Base-by-base conservation (phyloP, 1,140 invertebrate genomes). In the Hirudo medicinalis region DNA sequence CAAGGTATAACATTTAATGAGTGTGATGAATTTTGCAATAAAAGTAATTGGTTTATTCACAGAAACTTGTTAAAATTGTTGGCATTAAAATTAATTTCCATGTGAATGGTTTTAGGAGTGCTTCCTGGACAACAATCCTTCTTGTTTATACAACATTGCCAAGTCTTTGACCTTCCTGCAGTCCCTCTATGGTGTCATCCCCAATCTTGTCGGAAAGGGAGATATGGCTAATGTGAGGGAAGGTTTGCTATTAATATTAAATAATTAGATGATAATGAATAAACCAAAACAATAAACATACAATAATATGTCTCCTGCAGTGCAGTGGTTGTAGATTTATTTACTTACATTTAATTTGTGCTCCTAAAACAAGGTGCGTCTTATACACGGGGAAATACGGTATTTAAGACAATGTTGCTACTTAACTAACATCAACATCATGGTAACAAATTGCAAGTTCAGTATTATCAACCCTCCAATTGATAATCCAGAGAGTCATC, bases 171-270 rank as follows among this genome's bases (percentile, higher is more conserved):
- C 91, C 74, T 88, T 87, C 54, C 82, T 97, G 36, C 92, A 97
- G 81, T 86, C 87, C 66, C 78, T 94, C 0, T 97, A 91, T 83
- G 94, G 94, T 0, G 88, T 89, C 67, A 93, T 96, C 77, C 88
- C 89, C 43, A 88, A 88, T 77, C 87, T 98, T 8, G 90, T 89
- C 80, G 93, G 93, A 40, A 94, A 94, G 82, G 94, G 94, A 0
- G 84, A 86, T 53, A 89, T 88, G 75, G 91, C 93, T 6, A 89
- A 89, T 79, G 82, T 84, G 75, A 71, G 69, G 27, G 57, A 70
- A 29, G 17, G 71, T 29, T 71, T 67, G 13, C 20, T 67, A 8
- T 5, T 17, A 49, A 15, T 49, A 13, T 49, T 9, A 49, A 49
- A 49, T 49, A 49, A 49, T 49, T 49, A 36, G 32, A 36, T 36